Evolutionary conservation across 2,888 invertebrate species (phyloP), one percentile per base, ranked within the genome.

Genomic region (Neria commutata): DNA sequence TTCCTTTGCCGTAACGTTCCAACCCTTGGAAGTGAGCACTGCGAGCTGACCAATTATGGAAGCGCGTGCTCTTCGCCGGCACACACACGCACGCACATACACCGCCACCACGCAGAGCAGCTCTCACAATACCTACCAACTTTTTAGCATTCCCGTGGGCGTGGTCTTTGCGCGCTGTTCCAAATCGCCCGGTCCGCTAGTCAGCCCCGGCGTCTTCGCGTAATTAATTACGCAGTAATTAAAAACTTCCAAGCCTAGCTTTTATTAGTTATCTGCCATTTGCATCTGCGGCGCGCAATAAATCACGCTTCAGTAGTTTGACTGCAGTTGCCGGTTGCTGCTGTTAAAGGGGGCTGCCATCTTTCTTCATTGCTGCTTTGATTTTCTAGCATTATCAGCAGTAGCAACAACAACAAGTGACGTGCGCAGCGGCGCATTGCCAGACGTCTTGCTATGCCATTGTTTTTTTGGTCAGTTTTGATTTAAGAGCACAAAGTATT

Each of bases 211-310:
- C 17, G 19, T 19, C 42, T 19, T 8, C 37, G 6, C 4, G 37
- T 58, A 64, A 64, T 64, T 64, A 64, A 64, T 61, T 70, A 66
- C 63, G 64, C 65, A 63, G 67, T 72, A 72, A 72, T 72, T 72
- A 72, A 70, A 68, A 66, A 67, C 65, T 59, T 64, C 64, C 64
- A 70, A 68, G 72, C 68, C 67, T 67, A 50, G 61, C 61, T 69
- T 66, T 69, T 71, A 65, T 67, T 66, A 67, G 56, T 68, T 73
- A 76, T 77, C 76, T 67, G 64, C 62, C 61, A 69, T 67, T 70
- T 70, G 70, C 73, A 75, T 76, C 77, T 66, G n/a, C n/a, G 60
- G 60, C 60, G 65, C 63, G 64, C 67, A 63, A 69, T 69, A 69
- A 69, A 69, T 69, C 69, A 69, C 69, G 69, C 69, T 65, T 69